Conservation (phyloP, 2,797 vertebrate species). For the Rhodeus uyekii region DNA sequence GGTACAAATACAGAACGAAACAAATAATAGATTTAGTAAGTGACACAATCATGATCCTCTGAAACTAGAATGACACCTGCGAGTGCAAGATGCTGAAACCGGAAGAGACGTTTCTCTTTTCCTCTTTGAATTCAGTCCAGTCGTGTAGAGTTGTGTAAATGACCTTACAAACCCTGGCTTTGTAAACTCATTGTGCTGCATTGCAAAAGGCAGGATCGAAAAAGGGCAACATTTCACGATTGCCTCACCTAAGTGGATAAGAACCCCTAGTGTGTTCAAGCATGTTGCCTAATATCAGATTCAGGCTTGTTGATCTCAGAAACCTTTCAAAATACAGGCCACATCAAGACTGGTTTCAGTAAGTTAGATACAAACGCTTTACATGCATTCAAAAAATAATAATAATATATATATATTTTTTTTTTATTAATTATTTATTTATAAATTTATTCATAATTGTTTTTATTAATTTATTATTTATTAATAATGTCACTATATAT, state of each 20-base stretch:
- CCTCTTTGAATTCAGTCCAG: not conserved
- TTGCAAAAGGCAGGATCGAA: not conserved
- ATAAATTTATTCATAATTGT: too few species aligned
- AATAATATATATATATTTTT: too few species aligned
- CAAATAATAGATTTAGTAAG: not conserved
- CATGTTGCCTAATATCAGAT: not conserved
- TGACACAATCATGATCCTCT: not conserved
- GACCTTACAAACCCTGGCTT: not conserved
- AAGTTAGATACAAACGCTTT: not conserved
- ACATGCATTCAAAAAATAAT: not conserved
- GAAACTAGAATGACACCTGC: slow-evolving; percentile 11
- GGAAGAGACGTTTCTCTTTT: not conserved
- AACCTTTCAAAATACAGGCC: not conserved
- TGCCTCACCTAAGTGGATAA: not conserved
- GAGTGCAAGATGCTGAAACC: not conserved
- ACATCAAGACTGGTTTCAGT: not conserved
- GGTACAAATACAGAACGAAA: not conserved
- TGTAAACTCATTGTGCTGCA: not conserved
- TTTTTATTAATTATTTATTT: too few species aligned
- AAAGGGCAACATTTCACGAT: not conserved
- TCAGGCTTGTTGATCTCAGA: not conserved
- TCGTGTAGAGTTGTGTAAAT: not conserved
- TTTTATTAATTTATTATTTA: too few species aligned
- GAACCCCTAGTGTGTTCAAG: not conserved
- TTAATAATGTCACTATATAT: too few species aligned